phyloP scores from a whole-genome alignment of 2,888 invertebrate species.

The Plemyria rubiginata region DNA sequence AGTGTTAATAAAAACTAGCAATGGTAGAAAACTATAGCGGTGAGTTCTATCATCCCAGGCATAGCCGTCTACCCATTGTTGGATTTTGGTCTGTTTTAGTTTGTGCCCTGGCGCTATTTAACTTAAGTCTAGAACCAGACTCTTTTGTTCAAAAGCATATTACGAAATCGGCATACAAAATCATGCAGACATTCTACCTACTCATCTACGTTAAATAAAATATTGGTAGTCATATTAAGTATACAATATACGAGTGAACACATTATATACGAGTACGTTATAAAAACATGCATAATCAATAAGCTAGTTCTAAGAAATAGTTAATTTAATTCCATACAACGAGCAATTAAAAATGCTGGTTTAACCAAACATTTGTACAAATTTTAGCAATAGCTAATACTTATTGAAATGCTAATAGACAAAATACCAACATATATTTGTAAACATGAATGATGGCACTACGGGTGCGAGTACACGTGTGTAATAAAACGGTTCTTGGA shows the following conservation, averaged over 20 bases:
- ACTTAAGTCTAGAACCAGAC: no score
- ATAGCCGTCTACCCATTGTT: no score
- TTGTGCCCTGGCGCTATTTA: no score
- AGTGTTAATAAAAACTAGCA: background rate
- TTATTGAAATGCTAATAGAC: conserved; percentile 26
- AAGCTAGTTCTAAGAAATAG: conserved; percentile 21
- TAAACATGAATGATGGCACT: no score
- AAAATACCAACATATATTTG: conserved; percentile 16
- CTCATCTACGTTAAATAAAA: background rate
- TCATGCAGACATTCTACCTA: background rate
- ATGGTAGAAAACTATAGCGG: no score
- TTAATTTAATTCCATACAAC: conserved; percentile 16
- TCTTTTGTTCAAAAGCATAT: no score
- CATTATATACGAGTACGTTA: background rate
- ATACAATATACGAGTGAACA: background rate
- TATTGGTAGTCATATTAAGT: background rate
- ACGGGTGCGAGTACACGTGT: background rate
- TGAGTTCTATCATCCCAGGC: no score
- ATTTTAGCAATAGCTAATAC: conserved; percentile 22
- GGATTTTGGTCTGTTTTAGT: no score
- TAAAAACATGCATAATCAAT: conserved; percentile 6
- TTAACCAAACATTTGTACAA: conserved; percentile 25
- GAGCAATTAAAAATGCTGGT: conserved; percentile 18
- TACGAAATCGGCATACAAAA: background rate
- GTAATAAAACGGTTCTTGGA: background rate